Base-by-base conservation (phyloP, 1,140 invertebrate genomes). In the Anthonomus grandis region DNA sequence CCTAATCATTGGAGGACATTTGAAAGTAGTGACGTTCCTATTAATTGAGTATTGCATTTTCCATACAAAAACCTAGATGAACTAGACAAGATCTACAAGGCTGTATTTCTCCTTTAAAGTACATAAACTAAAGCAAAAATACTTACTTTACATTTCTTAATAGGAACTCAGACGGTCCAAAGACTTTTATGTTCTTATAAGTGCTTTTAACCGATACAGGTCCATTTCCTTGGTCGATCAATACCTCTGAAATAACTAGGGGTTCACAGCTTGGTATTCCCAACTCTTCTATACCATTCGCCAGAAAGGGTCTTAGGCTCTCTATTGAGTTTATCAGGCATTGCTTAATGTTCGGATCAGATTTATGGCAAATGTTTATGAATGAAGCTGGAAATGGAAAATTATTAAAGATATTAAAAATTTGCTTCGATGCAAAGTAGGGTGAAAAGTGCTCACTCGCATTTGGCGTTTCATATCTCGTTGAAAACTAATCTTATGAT, bases 231-330 rank as follows among this genome's bases (percentile, higher is more conserved):
- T 86, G 83, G 59, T 78, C 76, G 24, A 86, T 76, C 2, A 79
- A 71, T 8, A 86, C 67, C 39, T 80, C 70, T 1, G 81, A 78
- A 34, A 87, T 74, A 0, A 70, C 25, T n/a, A 86, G 69, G 0
- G 85, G 84, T 60, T 87, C 84, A 52, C 80, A 83, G 2, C 80
- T 70, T 4, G 84, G 83, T 25, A 86, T 79, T 6, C 72, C 73
- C 22, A 83, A 78, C 57, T 79, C 76, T 13, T 79, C 77, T 25
- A 86, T 78, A 12, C 84, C 83, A 69, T 70, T 65, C 2, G 69
- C 75, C 15, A 83, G 60, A 64, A 77, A 61, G 60, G 81, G 72
- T 69, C 74, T 68, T 64, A 83, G 54, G 44, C 62, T 46, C 65
- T 82, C 58, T 58, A 76, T 50, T 59, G 79, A 67, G 72, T 76